phyloP scores from a whole-genome alignment of 2,113 vertebrate genomes.

The Cacatua alba region DNA sequence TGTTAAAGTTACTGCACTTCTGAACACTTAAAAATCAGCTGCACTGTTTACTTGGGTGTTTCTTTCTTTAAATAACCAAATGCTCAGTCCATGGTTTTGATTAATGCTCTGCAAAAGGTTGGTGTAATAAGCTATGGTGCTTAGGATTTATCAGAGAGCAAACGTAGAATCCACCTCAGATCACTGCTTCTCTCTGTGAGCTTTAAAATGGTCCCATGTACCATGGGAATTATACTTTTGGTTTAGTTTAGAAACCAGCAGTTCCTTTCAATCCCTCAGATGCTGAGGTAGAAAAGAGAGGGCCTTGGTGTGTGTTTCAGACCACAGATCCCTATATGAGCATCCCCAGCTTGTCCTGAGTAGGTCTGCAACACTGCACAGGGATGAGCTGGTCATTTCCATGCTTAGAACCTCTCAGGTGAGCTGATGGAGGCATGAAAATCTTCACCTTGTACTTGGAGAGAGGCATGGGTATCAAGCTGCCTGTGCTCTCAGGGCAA shows the following conservation, averaged over 20 bases:
- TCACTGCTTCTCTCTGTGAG: background rate
- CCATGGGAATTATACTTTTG: background rate
- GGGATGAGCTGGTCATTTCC: background rate
- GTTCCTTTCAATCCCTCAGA: background rate
- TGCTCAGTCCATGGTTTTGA: background rate
- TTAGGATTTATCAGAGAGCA: background rate
- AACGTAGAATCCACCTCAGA: background rate
- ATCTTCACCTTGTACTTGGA: background rate
- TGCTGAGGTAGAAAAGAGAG: background rate
- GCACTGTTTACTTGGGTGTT: background rate
- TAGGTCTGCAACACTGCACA: fast-evolving
- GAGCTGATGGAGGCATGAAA: background rate
- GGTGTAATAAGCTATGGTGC: background rate
- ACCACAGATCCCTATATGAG: background rate
- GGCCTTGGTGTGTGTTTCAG: background rate
- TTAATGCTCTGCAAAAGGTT: constrained; percentile 1
- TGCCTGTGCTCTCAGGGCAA: background rate
- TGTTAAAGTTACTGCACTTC: constrained; percentile 5
- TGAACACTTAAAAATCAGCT: constrained; percentile 29
- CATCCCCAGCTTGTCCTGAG: background rate
- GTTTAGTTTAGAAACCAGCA: background rate
- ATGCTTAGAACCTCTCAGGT: background rate
- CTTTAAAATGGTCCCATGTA: background rate
- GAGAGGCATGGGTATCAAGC: background rate
- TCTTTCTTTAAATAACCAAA: constrained; percentile 27